Evolutionary conservation across 1,140 invertebrate genomes (phyloP).

Genomic region (Pemphigus obesinymphae): DNA sequence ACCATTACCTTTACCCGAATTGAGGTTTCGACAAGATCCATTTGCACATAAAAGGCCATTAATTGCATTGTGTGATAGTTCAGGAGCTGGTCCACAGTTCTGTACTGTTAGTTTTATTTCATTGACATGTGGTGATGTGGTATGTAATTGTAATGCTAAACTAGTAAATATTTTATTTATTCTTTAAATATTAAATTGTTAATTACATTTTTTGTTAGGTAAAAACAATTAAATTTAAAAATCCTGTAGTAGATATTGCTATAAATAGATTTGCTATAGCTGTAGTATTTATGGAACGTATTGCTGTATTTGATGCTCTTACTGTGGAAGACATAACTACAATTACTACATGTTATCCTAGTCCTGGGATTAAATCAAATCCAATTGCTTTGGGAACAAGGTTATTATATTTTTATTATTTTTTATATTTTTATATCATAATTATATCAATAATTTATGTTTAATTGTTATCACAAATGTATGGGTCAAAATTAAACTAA

Average conservation of each 20-base stretch:
- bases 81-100: slow-evolving; percentile 72
- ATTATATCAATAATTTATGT: too few relatives aligned
- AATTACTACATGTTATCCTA: slow-evolving; percentile 84
- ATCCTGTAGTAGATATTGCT: slow-evolving; percentile 78
- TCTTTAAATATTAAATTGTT: not conserved
- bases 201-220: slow-evolving; percentile 52
- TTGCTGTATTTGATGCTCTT: slow-evolving; percentile 84
- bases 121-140: slow-evolving; percentile 80
- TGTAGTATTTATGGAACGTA: slow-evolving; percentile 80
- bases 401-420: slow-evolving; percentile 40
- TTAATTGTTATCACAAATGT: not conserved
- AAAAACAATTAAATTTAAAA: slow-evolving; percentile 88
- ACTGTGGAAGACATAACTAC: slow-evolving; percentile 80
- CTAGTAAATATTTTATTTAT: not conserved
- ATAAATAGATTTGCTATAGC: slow-evolving; percentile 78
- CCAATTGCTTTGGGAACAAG: slow-evolving; percentile 82
- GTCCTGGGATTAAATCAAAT: slow-evolving; percentile 77
- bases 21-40: slow-evolving; percentile 54
- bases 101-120: slow-evolving; percentile 87
- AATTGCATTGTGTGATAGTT: slow-evolving; percentile 80
- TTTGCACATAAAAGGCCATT: slow-evolving; percentile 76
- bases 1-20: slow-evolving; percentile 64
- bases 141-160: slow-evolving; percentile 52
- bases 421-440: not conserved
- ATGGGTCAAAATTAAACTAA: not conserved